Base-by-base conservation (phyloP, 2,797 vertebrate genomes). In the Limosa lapponica region DNA sequence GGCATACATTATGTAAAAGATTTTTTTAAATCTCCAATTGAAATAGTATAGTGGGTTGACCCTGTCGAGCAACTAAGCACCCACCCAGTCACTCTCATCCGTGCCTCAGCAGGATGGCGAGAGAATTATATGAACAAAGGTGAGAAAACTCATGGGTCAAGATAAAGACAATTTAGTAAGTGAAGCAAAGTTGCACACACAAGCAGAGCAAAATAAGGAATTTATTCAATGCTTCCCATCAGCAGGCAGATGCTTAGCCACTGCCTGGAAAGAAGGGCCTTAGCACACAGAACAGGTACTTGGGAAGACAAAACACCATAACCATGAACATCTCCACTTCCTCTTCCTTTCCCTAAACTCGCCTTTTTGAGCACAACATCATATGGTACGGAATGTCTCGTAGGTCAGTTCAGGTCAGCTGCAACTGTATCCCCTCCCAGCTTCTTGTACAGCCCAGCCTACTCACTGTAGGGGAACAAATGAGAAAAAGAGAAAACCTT, bases 381-480 rank as follows among this genome's bases (percentile, higher is more conserved):
- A 8, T 48, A 20, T 9, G 27, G 11, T 61, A 28, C 14, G 11
- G 28, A 28, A 16, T 8, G 12, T 51, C 30, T 57, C 20, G 34
- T 18, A 3, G 9, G 3, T 54, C 34, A 41, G 5, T 18, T 44
- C 43, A 23, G 79, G 54, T 36, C 32, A n/a, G 2, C 43, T 52
- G 39, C 34, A 0, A 2, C 43, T 3, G 2, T 10, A 34, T 65
- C 11, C 10, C 16, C 41, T 61, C 6, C 10, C 36, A 41, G 19
- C 24, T 44, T 32, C 17, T 37, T 24, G 2, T 25, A 39, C 43
- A 5, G 18, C 34, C 28, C 83, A 54, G 39, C 32, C 16, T 9
- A 0, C 64, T 46, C 19, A 1, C 18, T 41, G 58, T 1, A 3
- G 19, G 7, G 18, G 24, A 4, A 5, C 6, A 10, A 52, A 24